Conservation (phyloP, 2,113 vertebrate species). For the Myrmophylax atrothorax region DNA sequence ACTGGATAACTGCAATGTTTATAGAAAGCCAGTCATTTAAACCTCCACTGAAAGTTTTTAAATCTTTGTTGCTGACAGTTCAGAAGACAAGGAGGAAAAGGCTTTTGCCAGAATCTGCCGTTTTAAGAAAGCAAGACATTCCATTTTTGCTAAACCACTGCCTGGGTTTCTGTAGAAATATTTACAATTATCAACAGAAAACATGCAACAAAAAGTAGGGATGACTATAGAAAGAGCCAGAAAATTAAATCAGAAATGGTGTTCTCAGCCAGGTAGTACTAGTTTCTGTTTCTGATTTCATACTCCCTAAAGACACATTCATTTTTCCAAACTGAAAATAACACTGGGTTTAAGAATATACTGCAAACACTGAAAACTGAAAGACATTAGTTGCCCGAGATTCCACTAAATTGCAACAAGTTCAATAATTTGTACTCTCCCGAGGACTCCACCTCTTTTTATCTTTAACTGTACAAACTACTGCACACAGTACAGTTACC, state of each 20-base stretch:
- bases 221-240: background rate
- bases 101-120: background rate
- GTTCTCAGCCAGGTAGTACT: background rate
- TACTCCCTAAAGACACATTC: background rate
- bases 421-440: background rate
- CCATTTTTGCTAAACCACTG: background rate
- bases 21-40: conserved; percentile 18
- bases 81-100: conserved; percentile 15
- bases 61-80: conserved; percentile 40
- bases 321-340: background rate
- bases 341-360: background rate
- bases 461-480: fast-evolving
- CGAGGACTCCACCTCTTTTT: fast-evolving
- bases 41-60: conserved; percentile 2
- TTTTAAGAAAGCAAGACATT: background rate
- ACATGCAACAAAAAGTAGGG: background rate
- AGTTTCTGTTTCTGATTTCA: background rate
- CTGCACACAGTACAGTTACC: background rate
- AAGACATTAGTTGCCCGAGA: background rate
- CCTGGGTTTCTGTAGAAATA: background rate
- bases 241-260: background rate
- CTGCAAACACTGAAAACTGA: background rate
- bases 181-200: background rate
- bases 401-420: background rate
- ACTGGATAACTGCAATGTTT: background rate